phyloP scores from a whole-genome alignment of 2,113 vertebrate genomes.

The Asarcornis scutulata region DNA sequence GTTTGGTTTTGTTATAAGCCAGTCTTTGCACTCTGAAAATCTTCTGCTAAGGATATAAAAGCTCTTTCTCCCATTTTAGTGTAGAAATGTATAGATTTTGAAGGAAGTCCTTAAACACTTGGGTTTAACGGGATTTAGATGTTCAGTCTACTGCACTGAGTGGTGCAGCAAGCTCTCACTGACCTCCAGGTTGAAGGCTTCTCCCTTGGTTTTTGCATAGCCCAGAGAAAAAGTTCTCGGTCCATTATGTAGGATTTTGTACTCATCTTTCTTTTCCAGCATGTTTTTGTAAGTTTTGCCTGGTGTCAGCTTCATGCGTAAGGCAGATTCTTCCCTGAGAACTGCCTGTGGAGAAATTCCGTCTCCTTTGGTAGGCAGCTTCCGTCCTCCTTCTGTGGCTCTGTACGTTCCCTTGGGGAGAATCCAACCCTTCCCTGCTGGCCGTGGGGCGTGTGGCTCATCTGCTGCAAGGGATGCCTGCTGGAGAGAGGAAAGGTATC shows the following conservation, averaged over 20 bases:
- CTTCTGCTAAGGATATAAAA: neutral
- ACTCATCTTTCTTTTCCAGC: neutral
- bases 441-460: accelerated
- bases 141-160: neutral
- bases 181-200: neutral
- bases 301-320: neutral
- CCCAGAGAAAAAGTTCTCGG: neutral
- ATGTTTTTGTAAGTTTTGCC: neutral
- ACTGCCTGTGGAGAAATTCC: neutral
- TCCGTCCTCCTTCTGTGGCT: neutral
- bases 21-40: neutral
- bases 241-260: neutral
- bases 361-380: neutral
- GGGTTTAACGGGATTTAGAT: neutral
- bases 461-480: accelerated
- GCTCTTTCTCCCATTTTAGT: neutral
- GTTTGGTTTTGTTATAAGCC: neutral
- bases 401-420: accelerated
- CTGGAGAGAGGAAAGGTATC: accelerated
- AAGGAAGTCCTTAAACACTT: neutral
- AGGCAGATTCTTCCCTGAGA: neutral
- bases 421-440: accelerated
- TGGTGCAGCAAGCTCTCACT: neutral
- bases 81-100: neutral
- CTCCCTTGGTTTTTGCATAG: neutral